Evolutionary conservation across 1,140 invertebrate species (phyloP).

Genomic region (Mamestra configurata): DNA sequence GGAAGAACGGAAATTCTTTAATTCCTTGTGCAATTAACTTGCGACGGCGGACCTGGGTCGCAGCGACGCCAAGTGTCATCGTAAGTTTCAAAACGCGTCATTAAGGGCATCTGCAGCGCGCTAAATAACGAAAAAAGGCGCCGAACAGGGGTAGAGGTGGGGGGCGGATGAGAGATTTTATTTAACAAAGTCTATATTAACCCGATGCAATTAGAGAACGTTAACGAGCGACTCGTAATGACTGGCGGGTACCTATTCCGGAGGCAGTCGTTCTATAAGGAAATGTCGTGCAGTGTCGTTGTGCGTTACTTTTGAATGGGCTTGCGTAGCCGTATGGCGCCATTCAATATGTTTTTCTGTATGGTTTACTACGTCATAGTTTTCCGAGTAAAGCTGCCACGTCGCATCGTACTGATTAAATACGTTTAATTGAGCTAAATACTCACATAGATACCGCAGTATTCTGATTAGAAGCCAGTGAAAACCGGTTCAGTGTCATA

Average conservation of each 20-base stretch:
- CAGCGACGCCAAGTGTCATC: conserved; percentile 85
- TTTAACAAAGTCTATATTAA: conserved; percentile 88
- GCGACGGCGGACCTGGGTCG: conserved; percentile 66
- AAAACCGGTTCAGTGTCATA: neutral
- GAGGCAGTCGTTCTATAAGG: conserved; percentile 17
- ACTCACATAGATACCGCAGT: neutral
- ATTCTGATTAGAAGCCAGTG: neutral
- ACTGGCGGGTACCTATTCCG: conserved; percentile 77
- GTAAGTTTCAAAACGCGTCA: conserved; percentile 87
- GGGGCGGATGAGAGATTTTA: conserved; percentile 83
- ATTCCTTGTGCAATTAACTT: conserved; percentile 85
- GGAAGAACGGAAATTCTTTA: conserved; percentile 84
- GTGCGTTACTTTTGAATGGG: neutral
- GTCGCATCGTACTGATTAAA: neutral
- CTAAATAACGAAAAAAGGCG: conserved; percentile 86
- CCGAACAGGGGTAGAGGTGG: conserved; percentile 35
- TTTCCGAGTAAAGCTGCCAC: neutral
- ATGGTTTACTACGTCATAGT: neutral
- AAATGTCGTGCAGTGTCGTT: neutral
- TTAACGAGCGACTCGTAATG: conserved; percentile 86
- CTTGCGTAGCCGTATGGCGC: neutral
- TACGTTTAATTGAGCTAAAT: too few relatives aligned
- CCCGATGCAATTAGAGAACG: conserved; percentile 87
- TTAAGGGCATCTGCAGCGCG: conserved; percentile 87
- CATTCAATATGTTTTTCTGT: neutral